A percentile compares a stretch with the other conserved stretches of the same genome.
Evolutionary conservation across 2,113 vertebrate species (phyloP).

Genomic region (Zosterops lateralis): DNA sequence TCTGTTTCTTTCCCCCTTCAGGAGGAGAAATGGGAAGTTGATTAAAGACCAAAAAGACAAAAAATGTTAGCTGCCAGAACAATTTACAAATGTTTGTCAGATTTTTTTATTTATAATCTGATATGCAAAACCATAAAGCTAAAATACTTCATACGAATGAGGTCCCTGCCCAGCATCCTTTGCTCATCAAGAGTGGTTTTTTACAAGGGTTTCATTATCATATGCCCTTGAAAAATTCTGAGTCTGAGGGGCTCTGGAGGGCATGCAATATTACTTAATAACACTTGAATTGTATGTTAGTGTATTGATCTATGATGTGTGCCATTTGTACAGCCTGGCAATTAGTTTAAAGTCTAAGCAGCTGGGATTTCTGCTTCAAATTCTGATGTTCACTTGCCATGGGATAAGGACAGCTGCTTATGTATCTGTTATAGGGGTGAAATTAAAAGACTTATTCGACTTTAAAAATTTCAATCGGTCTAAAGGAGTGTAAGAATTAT

Average conservation of each 20-base stretch:
- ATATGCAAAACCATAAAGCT: neutral
- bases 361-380: neutral
- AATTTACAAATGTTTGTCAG: neutral
- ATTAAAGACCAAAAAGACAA: neutral
- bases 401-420: neutral
- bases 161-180: neutral
- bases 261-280: constrained; percentile 3
- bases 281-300: constrained; percentile 12
- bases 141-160: neutral
- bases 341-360: neutral
- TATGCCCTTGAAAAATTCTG: constrained; percentile 16
- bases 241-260: neutral
- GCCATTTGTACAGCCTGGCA: neutral
- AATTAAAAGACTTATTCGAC: neutral
- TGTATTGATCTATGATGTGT: neutral
- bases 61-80: neutral
- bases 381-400: neutral
- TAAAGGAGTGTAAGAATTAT: neutral
- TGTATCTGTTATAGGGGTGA: neutral
- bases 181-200: neutral
- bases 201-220: neutral
- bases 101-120: neutral
- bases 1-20: neutral
- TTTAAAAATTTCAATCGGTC: neutral
- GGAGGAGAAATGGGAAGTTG: neutral